Conservation (phyloP, 2,888 invertebrate genomes). For the Ormia ochracea region DNA sequence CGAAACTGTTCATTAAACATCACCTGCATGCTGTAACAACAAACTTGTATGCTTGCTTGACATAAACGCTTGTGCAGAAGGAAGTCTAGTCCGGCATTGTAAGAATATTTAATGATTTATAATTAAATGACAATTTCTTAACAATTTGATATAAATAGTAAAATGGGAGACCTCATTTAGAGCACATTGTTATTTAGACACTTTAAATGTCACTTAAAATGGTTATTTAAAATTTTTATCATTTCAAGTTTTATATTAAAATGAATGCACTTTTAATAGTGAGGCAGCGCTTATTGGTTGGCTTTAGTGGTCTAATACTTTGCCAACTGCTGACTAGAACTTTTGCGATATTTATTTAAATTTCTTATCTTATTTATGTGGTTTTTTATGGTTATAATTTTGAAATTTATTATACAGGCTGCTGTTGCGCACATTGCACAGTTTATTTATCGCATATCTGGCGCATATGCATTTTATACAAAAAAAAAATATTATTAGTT, state of each 20-base stretch:
- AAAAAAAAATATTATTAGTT: not conserved
- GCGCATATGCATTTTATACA: conserved; percentile 26
- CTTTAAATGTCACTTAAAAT: conserved; percentile 36
- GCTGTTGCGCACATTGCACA: not conserved
- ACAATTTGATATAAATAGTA: not conserved
- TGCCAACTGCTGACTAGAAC: not conserved
- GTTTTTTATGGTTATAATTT: conserved; percentile 18
- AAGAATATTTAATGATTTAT: conserved; percentile 32
- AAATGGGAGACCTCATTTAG: not conserved
- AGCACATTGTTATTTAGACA: conserved; percentile 11
- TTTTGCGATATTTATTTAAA: conserved; percentile 2
- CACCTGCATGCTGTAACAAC: not conserved
- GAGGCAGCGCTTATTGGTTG: not conserved
- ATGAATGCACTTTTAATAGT: not conserved
- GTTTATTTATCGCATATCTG: conserved; percentile 25
- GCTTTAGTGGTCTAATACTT: not conserved
- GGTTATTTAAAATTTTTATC: conserved; percentile 36
- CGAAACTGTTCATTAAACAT: conserved; percentile 28
- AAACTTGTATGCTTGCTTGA: not conserved
- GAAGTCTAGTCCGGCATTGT: conserved; percentile 5
- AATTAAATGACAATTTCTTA: conserved; percentile 41
- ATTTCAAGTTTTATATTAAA: not conserved
- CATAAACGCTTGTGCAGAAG: not conserved
- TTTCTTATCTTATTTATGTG: conserved; percentile 25
- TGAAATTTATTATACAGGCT: conserved; percentile 24